Evolutionary conservation across 2,113 vertebrate genomes (phyloP).

Genomic region (Odocoileus hemionus): DNA sequence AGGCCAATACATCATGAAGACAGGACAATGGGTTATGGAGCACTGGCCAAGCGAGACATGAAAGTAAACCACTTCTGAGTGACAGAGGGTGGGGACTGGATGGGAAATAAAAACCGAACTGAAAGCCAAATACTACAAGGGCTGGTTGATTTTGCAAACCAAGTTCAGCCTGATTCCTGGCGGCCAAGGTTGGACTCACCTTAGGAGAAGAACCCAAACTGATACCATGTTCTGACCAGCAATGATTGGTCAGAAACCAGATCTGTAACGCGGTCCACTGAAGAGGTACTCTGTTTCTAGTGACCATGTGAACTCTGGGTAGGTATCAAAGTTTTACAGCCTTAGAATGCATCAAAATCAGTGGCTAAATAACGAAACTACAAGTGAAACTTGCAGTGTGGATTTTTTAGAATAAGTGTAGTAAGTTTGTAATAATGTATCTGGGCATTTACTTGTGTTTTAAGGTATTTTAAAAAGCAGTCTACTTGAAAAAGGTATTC

Average conservation of each 20-base stretch:
- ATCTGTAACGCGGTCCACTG: neutral
- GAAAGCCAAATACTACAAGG: neutral
- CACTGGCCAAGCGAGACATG: neutral
- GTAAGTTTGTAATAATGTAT: neutral
- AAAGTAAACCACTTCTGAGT: neutral
- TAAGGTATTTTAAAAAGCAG: neutral
- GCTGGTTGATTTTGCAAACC: neutral
- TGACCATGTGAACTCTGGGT: neutral
- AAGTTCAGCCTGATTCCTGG: neutral
- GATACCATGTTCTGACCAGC: accelerated
- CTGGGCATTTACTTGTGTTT: neutral
- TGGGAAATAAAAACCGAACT: neutral
- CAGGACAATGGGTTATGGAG: neutral
- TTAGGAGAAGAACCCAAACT: neutral
- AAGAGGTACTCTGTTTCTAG: neutral
- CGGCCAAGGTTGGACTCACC: neutral
- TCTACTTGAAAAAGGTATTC: neutral
- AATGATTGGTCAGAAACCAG: neutral
- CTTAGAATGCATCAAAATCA: neutral
- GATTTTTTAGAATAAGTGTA: neutral
- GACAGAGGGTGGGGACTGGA: neutral
- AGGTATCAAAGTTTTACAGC: neutral
- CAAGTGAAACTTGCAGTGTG: neutral
- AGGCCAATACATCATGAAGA: slow-evolving; percentile 10
- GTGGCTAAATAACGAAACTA: neutral